Evolutionary conservation across 2,797 vertebrate genomes (phyloP).

Genomic region (Characodon lateralis): DNA sequence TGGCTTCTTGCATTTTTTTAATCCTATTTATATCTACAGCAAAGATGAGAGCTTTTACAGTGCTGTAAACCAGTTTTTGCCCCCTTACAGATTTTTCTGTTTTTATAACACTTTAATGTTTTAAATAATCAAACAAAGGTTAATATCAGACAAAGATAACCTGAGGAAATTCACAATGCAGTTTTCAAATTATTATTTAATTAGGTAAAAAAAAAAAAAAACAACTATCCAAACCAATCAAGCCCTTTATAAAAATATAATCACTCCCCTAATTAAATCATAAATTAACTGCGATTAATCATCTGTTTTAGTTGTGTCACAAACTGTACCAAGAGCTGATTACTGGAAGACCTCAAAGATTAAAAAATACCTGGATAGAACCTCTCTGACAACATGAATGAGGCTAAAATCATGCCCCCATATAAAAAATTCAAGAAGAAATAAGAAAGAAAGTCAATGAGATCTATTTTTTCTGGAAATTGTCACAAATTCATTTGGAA

Average conservation of each 20-base stretch:
- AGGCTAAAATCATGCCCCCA: neutral
- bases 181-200: neutral
- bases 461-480: neutral
- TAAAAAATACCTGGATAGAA: neutral
- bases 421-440: neutral
- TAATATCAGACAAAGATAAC: neutral
- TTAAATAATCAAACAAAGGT: neutral
- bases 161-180: neutral
- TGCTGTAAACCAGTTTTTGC: no score
- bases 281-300: neutral
- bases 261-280: neutral
- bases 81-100: neutral
- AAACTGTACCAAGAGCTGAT: neutral
- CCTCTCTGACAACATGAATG: neutral
- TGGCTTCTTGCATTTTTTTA: constrained; percentile 8
- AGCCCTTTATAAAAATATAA: neutral
- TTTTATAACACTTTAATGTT: neutral
- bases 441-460: neutral
- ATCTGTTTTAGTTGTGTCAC: neutral
- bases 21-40: neutral
- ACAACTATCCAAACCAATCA: neutral
- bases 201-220: no score
- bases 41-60: neutral
- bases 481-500: neutral
- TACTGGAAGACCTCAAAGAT: neutral